Evolutionary conservation across 2,888 invertebrate species (phyloP).

Genomic region (Nematopogon swammerdamellus): DNA sequence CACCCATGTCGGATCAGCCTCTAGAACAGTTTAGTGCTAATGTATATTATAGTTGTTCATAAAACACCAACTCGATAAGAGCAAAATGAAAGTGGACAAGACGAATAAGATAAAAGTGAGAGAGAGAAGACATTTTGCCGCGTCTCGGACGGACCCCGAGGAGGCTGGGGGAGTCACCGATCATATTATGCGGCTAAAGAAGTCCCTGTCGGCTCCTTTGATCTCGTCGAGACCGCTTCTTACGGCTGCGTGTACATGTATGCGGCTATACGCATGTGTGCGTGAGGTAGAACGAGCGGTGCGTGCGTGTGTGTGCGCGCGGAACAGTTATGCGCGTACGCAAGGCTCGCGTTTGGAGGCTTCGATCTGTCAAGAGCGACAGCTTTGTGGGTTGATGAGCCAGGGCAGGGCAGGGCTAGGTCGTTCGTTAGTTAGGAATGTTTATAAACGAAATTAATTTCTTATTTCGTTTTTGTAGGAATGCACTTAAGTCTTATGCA

Average conservation of each 20-base stretch:
- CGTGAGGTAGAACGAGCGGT: not conserved
- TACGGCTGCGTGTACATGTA: conserved; percentile 21
- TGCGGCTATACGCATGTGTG: conserved; percentile 10
- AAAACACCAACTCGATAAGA: too few species aligned
- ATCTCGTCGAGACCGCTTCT: conserved; percentile 28
- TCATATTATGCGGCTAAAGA: conserved; percentile 58
- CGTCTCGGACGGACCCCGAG: conserved; percentile 34
- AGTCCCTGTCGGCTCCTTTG: conserved; percentile 54
- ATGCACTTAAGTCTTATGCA: too few species aligned
- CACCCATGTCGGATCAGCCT: too few species aligned
- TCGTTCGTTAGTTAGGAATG: too few species aligned
- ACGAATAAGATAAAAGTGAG: too few species aligned
- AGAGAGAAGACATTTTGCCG: conserved; percentile 32
- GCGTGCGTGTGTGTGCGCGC: not conserved
- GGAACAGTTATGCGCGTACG: not conserved
- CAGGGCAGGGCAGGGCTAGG: too few species aligned
- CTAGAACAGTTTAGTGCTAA: too few species aligned
- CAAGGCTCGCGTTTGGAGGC: not conserved
- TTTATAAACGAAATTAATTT: too few species aligned
- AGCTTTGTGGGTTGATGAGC: too few species aligned
- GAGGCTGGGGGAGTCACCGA: conserved; percentile 35
- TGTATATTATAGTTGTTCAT: too few species aligned
- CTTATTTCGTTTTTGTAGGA: too few species aligned
- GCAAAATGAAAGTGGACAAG: too few species aligned
- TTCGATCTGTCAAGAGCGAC: not conserved